These are phyloP conservation scores for Lepetodrilus schrolli DNA, from an alignment of 2,888 invertebrate genomes.

Conservation along the genomic window DNA sequence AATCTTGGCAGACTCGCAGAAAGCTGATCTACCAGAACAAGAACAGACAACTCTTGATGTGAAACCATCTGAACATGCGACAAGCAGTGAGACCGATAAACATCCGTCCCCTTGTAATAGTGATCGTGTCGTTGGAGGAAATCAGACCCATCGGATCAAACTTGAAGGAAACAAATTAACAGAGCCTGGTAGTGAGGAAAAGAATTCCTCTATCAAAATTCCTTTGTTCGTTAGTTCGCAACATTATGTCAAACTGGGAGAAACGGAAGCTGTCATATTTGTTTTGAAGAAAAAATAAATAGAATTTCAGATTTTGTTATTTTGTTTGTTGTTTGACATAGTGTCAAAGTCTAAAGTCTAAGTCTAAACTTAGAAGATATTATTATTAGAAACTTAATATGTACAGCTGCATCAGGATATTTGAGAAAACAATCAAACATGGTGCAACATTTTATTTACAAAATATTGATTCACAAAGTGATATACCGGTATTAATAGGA, in stretches of 20 bases:
- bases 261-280: constrained; percentile 41
- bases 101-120: too few species aligned
- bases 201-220: neutral
- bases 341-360: too few species aligned
- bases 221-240: constrained; percentile 1
- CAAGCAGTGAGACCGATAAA: too few species aligned
- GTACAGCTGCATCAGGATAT: neutral
- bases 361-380: too few species aligned
- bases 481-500: too few species aligned
- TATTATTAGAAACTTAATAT: neutral
- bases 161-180: neutral
- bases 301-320: neutral
- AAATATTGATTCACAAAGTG: too few species aligned
- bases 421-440: too few species aligned
- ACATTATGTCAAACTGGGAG: constrained; percentile 44
- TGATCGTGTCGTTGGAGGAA: too few species aligned
- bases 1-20: neutral
- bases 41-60: neutral
- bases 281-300: constrained; percentile 35
- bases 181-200: neutral
- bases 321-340: too few species aligned
- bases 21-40: neutral
- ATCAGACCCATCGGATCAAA: too few species aligned
- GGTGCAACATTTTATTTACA: too few species aligned
- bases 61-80: too few species aligned